A percentile compares a stretch with the other conserved stretches of the same genome.
Evolutionary conservation across 2,888 invertebrate genomes (phyloP).

Genomic region (Zeuzera pyrina): DNA sequence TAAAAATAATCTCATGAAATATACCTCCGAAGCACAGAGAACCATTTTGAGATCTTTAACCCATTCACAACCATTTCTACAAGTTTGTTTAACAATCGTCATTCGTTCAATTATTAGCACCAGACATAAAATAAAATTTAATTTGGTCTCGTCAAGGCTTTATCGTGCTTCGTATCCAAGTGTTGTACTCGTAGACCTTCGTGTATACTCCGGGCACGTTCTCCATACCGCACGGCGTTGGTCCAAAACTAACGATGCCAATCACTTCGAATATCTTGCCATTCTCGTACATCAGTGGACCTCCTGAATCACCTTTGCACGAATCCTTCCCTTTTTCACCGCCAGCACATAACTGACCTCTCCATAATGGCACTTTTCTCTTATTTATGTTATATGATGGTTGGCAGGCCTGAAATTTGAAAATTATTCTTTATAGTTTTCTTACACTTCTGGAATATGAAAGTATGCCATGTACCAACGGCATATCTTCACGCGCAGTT

Average conservation of each 20-base stretch:
- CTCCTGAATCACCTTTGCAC: slow-evolving; percentile 77
- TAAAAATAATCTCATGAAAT: no score
- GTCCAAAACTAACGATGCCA: slow-evolving; percentile 78
- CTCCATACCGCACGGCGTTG: slow-evolving; percentile 71
- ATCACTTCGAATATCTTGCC: slow-evolving; percentile 28
- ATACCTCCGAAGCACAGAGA: no score
- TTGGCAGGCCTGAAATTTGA: slow-evolving; percentile 32
- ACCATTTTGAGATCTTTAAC: no score
- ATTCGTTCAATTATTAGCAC: no score
- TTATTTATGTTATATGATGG: slow-evolving; percentile 19
- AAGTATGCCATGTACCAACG: not conserved
- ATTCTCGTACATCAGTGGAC: slow-evolving; percentile 70
- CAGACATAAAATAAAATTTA: no score
- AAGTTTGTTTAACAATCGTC: no score
- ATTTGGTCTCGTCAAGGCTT: slow-evolving; percentile 25
- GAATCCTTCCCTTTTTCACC: slow-evolving; percentile 72
- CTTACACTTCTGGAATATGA: no score
- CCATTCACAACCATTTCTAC: no score
- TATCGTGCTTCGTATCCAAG: slow-evolving; percentile 70
- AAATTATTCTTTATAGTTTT: no score
- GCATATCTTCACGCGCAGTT: no score
- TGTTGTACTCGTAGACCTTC: slow-evolving; percentile 66
- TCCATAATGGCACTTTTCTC: slow-evolving; percentile 25
- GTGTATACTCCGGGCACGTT: slow-evolving; percentile 78
- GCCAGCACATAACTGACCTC: slow-evolving; percentile 70